These are phyloP conservation scores for Apomyelois bistriatella DNA, from an alignment of 2,888 invertebrate species.

Conservation along the genomic window DNA sequence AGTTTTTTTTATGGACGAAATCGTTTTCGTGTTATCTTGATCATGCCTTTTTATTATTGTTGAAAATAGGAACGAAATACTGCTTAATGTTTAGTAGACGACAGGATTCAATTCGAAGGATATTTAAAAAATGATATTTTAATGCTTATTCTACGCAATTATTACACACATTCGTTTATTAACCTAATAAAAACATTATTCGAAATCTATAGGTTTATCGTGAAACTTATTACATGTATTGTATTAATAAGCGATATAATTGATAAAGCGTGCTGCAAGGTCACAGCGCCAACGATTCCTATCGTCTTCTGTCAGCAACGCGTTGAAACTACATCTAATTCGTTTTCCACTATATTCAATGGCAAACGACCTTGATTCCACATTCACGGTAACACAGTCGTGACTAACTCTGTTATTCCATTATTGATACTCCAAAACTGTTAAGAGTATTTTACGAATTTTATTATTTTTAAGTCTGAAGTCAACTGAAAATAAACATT, in stretches of 20 bases:
- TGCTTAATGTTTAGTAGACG: too few species aligned
- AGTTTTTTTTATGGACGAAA: neutral
- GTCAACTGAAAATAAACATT: neutral
- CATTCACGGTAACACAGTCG: neutral
- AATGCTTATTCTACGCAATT: too few species aligned
- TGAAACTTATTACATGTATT: neutral
- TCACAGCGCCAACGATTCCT: neutral
- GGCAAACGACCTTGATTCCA: neutral
- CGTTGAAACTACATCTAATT: constrained; percentile 2
- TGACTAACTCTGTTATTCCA: neutral
- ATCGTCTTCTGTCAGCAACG: neutral
- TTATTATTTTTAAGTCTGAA: neutral
- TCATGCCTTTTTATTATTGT: too few species aligned
- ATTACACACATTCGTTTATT: too few species aligned
- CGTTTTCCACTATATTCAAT: neutral
- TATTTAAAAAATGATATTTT: too few species aligned
- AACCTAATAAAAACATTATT: too few species aligned
- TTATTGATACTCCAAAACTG: neutral
- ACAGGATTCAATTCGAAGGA: too few species aligned
- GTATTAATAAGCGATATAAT: neutral
- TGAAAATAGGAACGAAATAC: too few species aligned
- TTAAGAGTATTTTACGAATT: neutral
- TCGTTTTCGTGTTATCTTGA: too few species aligned
- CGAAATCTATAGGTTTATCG: too few species aligned
- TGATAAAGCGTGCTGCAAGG: neutral